phyloP scores from a whole-genome alignment of 2,888 invertebrate genomes.

The Drosophila mayaguana region DNA sequence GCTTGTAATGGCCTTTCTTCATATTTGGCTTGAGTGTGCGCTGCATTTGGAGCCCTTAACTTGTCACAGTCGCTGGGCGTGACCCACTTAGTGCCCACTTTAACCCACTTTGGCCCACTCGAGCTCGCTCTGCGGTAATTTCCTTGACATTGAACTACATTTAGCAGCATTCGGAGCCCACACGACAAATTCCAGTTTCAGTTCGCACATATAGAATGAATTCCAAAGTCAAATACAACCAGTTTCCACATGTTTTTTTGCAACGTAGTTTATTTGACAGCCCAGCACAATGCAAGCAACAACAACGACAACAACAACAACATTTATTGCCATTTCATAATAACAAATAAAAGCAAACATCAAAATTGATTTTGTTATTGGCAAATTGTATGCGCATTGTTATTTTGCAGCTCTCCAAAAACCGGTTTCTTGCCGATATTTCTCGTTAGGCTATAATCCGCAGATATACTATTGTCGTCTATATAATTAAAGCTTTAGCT shows the following conservation, averaged over 20 bases:
- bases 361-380: constrained; percentile 36
- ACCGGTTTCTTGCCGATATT: constrained; percentile 28
- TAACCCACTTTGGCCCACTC: constrained; percentile 3
- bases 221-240: constrained; percentile 62
- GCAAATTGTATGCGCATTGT: constrained; percentile 37
- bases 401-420: constrained; percentile 35
- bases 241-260: constrained; percentile 54
- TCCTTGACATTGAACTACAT: constrained; percentile 79
- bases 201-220: constrained; percentile 62
- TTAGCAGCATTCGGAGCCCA: constrained; percentile 36
- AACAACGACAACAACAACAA: constrained; percentile 27
- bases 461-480: constrained; percentile 1
- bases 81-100: constrained; percentile 43
- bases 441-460: neutral
- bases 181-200: constrained; percentile 48
- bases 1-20: constrained; percentile 39
- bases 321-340: constrained; percentile 42
- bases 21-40: constrained; percentile 40
- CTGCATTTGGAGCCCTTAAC: constrained; percentile 11
- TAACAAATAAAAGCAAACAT: neutral
- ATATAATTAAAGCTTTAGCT: neutral
- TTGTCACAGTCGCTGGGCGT: constrained; percentile 23
- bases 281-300: constrained; percentile 25
- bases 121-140: constrained; percentile 30
- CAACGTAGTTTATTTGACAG: constrained; percentile 51